Percentiles rank a stretch among this genome's conserved stretches.
Evolutionary conservation across 2,888 invertebrate genomes (phyloP).

Genomic region (Cerastoderma edule): DNA sequence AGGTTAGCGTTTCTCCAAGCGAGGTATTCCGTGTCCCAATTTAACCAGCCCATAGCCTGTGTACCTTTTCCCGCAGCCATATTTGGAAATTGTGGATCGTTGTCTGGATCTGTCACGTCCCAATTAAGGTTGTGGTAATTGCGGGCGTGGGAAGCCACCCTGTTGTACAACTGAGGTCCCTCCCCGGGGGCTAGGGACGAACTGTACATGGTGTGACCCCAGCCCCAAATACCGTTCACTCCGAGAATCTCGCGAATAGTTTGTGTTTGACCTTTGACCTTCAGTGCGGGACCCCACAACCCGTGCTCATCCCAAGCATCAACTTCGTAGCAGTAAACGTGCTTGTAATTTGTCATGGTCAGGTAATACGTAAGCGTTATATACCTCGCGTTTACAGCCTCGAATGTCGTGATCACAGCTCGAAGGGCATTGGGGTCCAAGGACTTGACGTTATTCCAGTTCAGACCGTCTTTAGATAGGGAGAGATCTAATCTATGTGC

Average conservation of each 20-base stretch:
- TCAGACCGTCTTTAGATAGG: conserved; percentile 53
- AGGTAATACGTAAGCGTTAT: conserved; percentile 58
- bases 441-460: conserved; percentile 42
- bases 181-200: conserved; percentile 39
- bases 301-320: conserved; percentile 66
- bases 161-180: conserved; percentile 65
- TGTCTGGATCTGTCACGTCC: conserved; percentile 69
- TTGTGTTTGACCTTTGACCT: conserved; percentile 48
- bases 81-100: conserved; percentile 58
- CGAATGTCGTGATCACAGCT: conserved; percentile 56
- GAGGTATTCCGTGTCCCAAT: conserved; percentile 73
- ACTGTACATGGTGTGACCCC: conserved; percentile 67
- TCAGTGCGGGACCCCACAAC: conserved; percentile 54
- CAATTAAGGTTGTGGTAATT: conserved; percentile 73
- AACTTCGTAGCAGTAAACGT: conserved; percentile 68
- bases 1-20: conserved; percentile 65
- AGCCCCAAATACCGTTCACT: conserved; percentile 75
- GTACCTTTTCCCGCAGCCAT: conserved; percentile 70
- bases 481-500: conserved; percentile 45
- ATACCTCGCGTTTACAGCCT: conserved; percentile 37
- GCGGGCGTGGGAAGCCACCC: conserved; percentile 67
- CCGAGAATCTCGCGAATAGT: conserved; percentile 64
- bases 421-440: conserved; percentile 62
- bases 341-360: conserved; percentile 43
- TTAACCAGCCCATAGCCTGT: conserved; percentile 67